These are phyloP conservation scores for Eurois occulta DNA, from an alignment of 2,888 invertebrate genomes.

Conservation along the genomic window DNA sequence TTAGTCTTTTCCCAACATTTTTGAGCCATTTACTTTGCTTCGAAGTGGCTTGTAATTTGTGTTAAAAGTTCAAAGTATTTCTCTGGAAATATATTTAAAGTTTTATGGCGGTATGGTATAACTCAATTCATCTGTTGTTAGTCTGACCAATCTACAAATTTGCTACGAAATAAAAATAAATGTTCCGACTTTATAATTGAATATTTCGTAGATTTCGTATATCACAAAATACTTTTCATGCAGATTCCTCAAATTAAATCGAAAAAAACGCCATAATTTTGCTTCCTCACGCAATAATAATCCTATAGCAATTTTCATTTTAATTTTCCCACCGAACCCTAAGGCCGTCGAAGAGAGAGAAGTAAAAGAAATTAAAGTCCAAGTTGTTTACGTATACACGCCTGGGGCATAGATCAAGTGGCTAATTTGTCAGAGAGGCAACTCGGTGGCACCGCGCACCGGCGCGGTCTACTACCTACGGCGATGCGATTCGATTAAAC, in stretches of 20 bases:
- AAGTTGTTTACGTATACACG: slow-evolving; percentile 81
- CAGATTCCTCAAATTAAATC: not conserved
- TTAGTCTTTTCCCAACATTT: slow-evolving; percentile 53
- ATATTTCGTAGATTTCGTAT: slow-evolving; percentile 2
- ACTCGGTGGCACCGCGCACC: slow-evolving; percentile 73
- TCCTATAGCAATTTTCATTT: slow-evolving; percentile 39
- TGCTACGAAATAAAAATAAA: not conserved
- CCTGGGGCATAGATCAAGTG: slow-evolving; percentile 84
- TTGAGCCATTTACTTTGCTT: slow-evolving; percentile 38
- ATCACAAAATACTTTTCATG: slow-evolving; percentile 20
- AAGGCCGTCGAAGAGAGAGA: slow-evolving; percentile 67
- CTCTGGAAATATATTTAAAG: not conserved
- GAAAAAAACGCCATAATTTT: slow-evolving; percentile 25
- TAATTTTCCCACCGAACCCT: slow-evolving; percentile 52
- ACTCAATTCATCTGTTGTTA: not conserved
- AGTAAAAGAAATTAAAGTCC: slow-evolving; percentile 77
- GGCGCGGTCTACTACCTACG: slow-evolving; percentile 75
- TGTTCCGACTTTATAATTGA: not conserved
- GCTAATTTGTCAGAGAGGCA: slow-evolving; percentile 88
- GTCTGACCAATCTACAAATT: too few relatives aligned
- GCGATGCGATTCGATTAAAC: slow-evolving; percentile 89
- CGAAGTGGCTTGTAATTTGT: slow-evolving; percentile 32
- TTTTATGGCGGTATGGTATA: too few relatives aligned
- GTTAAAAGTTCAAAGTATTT: slow-evolving; percentile 10
- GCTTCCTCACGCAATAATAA: slow-evolving; percentile 33